Conservation (phyloP, 2,888 invertebrate genomes). For the Morpho achilles region DNA sequence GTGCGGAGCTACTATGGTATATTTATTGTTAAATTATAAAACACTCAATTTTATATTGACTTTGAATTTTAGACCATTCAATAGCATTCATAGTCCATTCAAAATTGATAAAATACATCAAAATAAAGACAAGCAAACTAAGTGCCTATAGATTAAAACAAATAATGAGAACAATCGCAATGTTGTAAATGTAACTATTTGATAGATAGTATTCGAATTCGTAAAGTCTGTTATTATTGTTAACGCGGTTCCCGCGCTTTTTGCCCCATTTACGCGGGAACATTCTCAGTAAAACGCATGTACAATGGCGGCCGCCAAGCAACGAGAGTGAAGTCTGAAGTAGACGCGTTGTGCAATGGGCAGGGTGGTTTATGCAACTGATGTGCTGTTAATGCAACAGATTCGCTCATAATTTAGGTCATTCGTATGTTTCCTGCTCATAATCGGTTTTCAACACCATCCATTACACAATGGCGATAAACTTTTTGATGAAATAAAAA, state of each 20-base stretch:
- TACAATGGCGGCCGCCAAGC: slow-evolving; percentile 63
- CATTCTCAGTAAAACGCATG: slow-evolving; percentile 74
- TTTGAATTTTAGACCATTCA: too few species aligned
- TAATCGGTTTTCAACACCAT: slow-evolving; percentile 26
- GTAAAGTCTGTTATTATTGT: slow-evolving; percentile 75
- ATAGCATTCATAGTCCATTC: too few species aligned
- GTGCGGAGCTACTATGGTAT: too few species aligned
- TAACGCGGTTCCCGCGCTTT: slow-evolving; percentile 73
- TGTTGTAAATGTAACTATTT: slow-evolving; percentile 53
- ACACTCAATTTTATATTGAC: too few species aligned
- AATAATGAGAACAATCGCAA: slow-evolving; percentile 63
- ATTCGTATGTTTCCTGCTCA: slow-evolving; percentile 45
- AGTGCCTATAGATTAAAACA: slow-evolving; percentile 34
- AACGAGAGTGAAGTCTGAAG: slow-evolving; percentile 63
- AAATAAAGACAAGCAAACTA: slow-evolving; percentile 28
- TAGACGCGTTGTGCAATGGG: slow-evolving; percentile 65
- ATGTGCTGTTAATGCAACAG: slow-evolving; percentile 66
- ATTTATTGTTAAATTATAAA: too few species aligned
- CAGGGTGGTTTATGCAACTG: slow-evolving; percentile 60
- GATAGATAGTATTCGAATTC: slow-evolving; percentile 70
- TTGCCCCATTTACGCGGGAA: slow-evolving; percentile 73
- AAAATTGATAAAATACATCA: not conserved
- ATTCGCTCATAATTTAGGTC: slow-evolving; percentile 55
- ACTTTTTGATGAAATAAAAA: slow-evolving; percentile 2
- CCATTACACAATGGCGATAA: slow-evolving; percentile 19